Evolutionary conservation across 2,797 vertebrate genomes (phyloP).

Genomic region (Poecilia velifera): DNA sequence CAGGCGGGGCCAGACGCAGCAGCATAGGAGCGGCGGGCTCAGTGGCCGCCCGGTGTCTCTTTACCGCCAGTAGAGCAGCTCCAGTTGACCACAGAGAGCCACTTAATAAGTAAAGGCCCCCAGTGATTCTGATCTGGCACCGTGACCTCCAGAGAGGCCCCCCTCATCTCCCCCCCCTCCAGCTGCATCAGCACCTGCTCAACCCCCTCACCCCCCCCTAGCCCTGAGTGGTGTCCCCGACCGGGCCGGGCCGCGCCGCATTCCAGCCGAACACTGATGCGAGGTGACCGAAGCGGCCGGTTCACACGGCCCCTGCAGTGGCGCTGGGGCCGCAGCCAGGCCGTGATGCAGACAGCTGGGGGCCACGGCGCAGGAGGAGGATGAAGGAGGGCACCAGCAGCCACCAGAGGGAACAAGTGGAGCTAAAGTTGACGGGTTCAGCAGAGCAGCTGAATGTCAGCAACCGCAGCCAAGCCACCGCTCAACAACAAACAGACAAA

Average conservation of each 20-base stretch:
- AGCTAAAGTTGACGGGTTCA: conserved; percentile 68
- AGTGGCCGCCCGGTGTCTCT: conserved; percentile 56
- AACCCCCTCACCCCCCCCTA: conserved; percentile 10
- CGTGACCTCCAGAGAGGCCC: conserved; percentile 74
- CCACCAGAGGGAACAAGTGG: conserved; percentile 63
- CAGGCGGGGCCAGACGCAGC: conserved; percentile 51
- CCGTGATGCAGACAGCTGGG: conserved; percentile 57
- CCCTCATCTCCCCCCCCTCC: conserved; percentile 43
- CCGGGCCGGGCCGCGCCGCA: conserved; percentile 62
- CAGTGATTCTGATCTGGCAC: conserved; percentile 69
- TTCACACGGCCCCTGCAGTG: conserved; percentile 77
- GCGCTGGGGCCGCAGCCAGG: conserved; percentile 58
- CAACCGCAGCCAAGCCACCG: conserved; percentile 30
- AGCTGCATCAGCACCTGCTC: conserved; percentile 72
- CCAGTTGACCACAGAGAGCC: conserved; percentile 64
- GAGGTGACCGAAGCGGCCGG: conserved; percentile 76
- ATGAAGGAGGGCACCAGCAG: conserved; percentile 66
- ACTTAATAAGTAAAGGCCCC: conserved; percentile 74
- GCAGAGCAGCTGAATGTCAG: conserved; percentile 73
- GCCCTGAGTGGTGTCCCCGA: conserved; percentile 68
- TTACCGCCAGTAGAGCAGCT: conserved; percentile 54
- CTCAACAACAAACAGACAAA: conserved; percentile 31
- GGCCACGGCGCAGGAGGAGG: conserved; percentile 43
- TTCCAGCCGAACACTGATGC: conserved; percentile 81
- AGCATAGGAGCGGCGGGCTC: conserved; percentile 55